Percentiles rank a stretch among this genome's conserved stretches.
Conservation (phyloP, 2,797 vertebrate species). For the Rhynchotus rufescens region DNA sequence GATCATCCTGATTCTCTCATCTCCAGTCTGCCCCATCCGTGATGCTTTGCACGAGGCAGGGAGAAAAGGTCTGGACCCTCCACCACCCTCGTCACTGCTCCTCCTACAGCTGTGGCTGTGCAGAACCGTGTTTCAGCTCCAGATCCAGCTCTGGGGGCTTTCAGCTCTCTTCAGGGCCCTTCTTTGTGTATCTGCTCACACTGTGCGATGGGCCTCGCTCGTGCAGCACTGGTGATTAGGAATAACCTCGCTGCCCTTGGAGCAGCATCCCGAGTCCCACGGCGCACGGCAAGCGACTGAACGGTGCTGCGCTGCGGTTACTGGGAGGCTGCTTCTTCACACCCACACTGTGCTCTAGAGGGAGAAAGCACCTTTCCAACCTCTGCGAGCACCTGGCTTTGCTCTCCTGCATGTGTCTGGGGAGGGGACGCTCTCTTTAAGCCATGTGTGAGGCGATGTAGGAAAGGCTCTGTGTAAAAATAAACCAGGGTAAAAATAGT, state of each 20-base stretch:
- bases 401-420: not conserved
- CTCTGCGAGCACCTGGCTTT: rapidly evolving
- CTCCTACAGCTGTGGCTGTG: not conserved
- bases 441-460: not conserved
- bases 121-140: not conserved
- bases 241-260: rapidly evolving
- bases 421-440: not conserved
- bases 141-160: not conserved
- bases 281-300: not conserved
- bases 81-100: not conserved
- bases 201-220: rapidly evolving
- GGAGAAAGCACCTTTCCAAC: not conserved
- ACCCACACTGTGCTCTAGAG: not conserved
- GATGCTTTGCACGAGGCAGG: not conserved
- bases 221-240: rapidly evolving
- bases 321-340: rapidly evolving
- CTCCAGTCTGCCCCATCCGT: not conserved
- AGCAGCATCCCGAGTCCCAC: not conserved
- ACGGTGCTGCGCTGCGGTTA: not conserved
- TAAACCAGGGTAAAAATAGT: constrained; percentile 47
- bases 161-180: not conserved
- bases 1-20: not conserved
- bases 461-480: constrained; percentile 21
- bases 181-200: rapidly evolving
- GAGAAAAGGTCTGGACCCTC: no score